Conservation (phyloP, 2,888 invertebrate species). For the Tenthredo notha region DNA sequence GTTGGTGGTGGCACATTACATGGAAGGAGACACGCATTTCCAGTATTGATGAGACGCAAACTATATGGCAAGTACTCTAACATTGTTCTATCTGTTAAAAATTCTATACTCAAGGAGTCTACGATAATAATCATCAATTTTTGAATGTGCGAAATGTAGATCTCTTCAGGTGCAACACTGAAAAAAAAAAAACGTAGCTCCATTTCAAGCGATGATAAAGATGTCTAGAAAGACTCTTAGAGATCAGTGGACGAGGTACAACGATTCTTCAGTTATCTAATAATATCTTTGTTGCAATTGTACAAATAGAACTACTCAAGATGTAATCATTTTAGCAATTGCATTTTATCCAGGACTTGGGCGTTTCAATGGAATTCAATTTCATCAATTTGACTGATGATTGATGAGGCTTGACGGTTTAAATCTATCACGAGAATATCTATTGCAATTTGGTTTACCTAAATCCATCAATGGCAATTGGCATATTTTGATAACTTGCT, state of each 20-base stretch:
- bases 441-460: neutral
- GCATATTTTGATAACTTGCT: slow-evolving; percentile 24
- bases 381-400: neutral
- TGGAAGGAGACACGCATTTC: slow-evolving; percentile 29
- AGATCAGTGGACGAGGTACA: too few relatives aligned
- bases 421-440: neutral
- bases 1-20: neutral
- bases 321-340: neutral
- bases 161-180: neutral
- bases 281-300: neutral
- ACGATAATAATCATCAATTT: slow-evolving; percentile 33
- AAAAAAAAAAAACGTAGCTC: neutral
- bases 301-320: neutral
- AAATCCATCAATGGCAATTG: slow-evolving; percentile 7
- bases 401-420: neutral
- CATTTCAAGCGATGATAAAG: neutral
- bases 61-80: neutral
- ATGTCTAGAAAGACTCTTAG: neutral
- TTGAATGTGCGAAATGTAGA: slow-evolving; percentile 17
- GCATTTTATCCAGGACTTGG: neutral
- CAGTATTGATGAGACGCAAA: neutral
- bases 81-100: slow-evolving; percentile 10
- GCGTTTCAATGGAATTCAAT: neutral
- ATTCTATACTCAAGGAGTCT: slow-evolving; percentile 44
- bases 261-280: too few relatives aligned